Percentiles rank a stretch among this genome's conserved stretches.
These are phyloP conservation scores for Gavialis gangeticus DNA, from an alignment of 2,113 vertebrate genomes.

Conservation along the genomic window DNA sequence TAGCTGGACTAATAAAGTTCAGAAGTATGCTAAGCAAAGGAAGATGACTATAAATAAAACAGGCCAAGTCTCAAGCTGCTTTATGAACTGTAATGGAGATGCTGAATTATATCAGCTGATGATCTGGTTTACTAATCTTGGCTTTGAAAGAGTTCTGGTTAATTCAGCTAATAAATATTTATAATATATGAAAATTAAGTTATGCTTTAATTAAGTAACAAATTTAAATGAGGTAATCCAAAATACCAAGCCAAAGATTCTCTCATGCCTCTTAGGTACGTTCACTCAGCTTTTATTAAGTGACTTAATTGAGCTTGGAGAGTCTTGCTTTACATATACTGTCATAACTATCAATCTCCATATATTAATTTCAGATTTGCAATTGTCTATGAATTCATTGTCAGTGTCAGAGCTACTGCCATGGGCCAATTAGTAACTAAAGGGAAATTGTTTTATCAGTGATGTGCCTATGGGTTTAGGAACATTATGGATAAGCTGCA, in stretches of 20 bases:
- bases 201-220: conserved; percentile 38
- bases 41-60: not conserved
- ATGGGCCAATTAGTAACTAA: not conserved
- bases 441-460: not conserved
- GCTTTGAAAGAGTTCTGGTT: conserved; percentile 46
- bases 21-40: not conserved
- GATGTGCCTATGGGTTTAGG: not conserved
- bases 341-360: not conserved
- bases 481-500: not conserved
- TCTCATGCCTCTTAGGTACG: not conserved
- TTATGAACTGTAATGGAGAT: not conserved
- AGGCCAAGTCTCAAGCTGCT: not conserved
- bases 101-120: not conserved
- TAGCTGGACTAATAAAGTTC: not conserved
- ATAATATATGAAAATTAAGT: conserved; percentile 7
- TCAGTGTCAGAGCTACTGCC: not conserved
- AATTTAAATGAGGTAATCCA: conserved; percentile 23
- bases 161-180: conserved; percentile 43
- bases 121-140: conserved; percentile 3
- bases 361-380: not conserved
- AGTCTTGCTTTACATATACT: conserved; percentile 11
- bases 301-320: not conserved
- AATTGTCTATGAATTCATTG: not conserved
- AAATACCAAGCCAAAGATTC: not conserved
- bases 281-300: conserved; percentile 1